These are phyloP conservation scores for Apamea crenata DNA, from an alignment of 2,888 invertebrate species.

Conservation along the genomic window DNA sequence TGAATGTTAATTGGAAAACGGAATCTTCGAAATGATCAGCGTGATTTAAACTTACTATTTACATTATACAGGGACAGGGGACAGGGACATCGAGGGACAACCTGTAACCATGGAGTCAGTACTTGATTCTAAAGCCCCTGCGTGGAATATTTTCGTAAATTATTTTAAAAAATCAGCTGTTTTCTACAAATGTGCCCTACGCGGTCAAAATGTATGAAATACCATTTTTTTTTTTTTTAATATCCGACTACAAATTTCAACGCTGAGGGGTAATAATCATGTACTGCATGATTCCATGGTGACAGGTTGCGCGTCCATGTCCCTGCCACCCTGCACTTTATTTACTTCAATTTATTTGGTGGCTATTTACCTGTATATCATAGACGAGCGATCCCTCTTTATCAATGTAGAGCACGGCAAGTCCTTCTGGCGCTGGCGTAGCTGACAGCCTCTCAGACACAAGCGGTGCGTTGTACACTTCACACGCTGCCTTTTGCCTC, in stretches of 20 bases:
- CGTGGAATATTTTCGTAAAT: too few species aligned
- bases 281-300: neutral
- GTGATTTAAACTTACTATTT: neutral
- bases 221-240: neutral
- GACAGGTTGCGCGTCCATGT: neutral
- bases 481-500: slow-evolving; percentile 94
- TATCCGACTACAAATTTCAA: neutral
- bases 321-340: neutral
- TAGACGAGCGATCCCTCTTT: slow-evolving; percentile 94
- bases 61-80: neutral
- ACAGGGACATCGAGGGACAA: neutral
- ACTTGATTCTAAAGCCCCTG: neutral
- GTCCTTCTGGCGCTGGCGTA: slow-evolving; percentile 90
- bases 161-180: too few species aligned
- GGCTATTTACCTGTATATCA: slow-evolving; percentile 91
- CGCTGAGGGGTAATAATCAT: neutral
- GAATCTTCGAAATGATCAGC: neutral
- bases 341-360: neutral
- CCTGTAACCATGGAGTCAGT: too few species aligned
- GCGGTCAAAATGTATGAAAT: too few species aligned
- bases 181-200: too few species aligned
- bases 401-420: slow-evolving; percentile 95
- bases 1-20: slow-evolving; percentile 22
- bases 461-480: slow-evolving; percentile 94
- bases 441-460: slow-evolving; percentile 88